Evolutionary conservation across 2,888 invertebrate genomes (phyloP).

Genomic region (Geotrupes spiniger): DNA sequence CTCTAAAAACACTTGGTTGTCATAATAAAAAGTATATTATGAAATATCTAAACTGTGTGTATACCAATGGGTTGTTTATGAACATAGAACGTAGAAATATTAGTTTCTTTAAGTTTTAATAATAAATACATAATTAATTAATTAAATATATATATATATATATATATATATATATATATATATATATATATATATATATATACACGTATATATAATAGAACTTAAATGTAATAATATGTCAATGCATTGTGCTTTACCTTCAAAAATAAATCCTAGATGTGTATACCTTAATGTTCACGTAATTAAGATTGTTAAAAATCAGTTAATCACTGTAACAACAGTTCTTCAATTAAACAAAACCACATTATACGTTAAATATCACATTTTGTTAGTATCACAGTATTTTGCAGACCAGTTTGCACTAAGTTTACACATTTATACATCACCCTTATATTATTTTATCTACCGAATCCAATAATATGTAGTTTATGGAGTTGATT

Average conservation of each 20-base stretch:
- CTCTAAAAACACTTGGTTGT: too few species aligned
- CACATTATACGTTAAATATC: conserved; percentile 37
- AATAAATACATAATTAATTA: too few species aligned
- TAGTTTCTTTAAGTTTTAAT: too few species aligned
- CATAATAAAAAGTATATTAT: too few species aligned
- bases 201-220: conserved; percentile 1
- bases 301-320: neutral
- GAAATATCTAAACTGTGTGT: too few species aligned
- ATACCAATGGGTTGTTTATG: too few species aligned
- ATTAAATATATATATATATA: conserved; percentile 16
- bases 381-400: conserved; percentile 44
- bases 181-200: conserved; percentile 8
- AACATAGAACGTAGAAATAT: too few species aligned
- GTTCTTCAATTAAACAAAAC: conserved; percentile 17
- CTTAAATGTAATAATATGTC: neutral
- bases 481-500: conserved; percentile 4
- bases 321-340: conserved; percentile 16
- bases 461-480: neutral
- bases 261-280: conserved; percentile 8
- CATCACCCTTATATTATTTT: conserved; percentile 1
- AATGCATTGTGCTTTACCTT: neutral
- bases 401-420: conserved; percentile 21
- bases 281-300: neutral
- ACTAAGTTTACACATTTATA: conserved; percentile 21
- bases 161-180: conserved; percentile 9